phyloP scores from a whole-genome alignment of 2,888 invertebrate species.

The Acleris holmiana region DNA sequence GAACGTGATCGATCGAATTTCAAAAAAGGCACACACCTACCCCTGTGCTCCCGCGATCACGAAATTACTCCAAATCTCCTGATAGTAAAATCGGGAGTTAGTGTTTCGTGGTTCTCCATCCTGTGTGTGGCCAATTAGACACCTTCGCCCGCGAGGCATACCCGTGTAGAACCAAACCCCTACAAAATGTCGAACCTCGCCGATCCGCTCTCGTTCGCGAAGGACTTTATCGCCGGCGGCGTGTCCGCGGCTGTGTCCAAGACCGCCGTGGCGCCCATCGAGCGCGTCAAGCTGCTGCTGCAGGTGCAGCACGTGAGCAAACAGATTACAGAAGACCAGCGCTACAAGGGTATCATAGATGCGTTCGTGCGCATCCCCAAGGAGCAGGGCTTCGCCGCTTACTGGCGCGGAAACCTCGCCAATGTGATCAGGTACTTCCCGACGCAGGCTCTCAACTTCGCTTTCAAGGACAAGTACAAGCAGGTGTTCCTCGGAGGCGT shows the following conservation, averaged over 20 bases:
- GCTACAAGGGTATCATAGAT: slow-evolving; percentile 97
- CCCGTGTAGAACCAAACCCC: slow-evolving; percentile 66
- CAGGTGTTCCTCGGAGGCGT: slow-evolving; percentile 94
- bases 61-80: slow-evolving; percentile 80
- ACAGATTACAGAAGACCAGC: slow-evolving; percentile 93
- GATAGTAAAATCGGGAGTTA: slow-evolving; percentile 76
- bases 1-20: slow-evolving; percentile 85
- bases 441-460: slow-evolving; percentile 97
- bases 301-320: slow-evolving; percentile 98
- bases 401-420: slow-evolving; percentile 98
- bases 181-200: slow-evolving; percentile 81
- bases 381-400: slow-evolving; percentile 93
- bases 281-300: slow-evolving; percentile 96
- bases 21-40: slow-evolving; percentile 83
- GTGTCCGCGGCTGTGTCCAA: slow-evolving; percentile 97
- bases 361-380: slow-evolving; percentile 95
- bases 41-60: slow-evolving; percentile 83
- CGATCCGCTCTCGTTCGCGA: slow-evolving; percentile 94
- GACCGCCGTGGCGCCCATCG: slow-evolving; percentile 98
- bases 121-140: slow-evolving; percentile 72
- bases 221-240: slow-evolving; percentile 97
- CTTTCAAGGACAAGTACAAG: slow-evolving; percentile 98
- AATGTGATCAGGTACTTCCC: slow-evolving; percentile 98
- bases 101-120: slow-evolving; percentile 79
- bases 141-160: slow-evolving; percentile 67